Percentiles rank a stretch among this genome's conserved stretches.
phyloP scores from a whole-genome alignment of 1,140 invertebrate genomes.

The Elysia chlorotica region DNA sequence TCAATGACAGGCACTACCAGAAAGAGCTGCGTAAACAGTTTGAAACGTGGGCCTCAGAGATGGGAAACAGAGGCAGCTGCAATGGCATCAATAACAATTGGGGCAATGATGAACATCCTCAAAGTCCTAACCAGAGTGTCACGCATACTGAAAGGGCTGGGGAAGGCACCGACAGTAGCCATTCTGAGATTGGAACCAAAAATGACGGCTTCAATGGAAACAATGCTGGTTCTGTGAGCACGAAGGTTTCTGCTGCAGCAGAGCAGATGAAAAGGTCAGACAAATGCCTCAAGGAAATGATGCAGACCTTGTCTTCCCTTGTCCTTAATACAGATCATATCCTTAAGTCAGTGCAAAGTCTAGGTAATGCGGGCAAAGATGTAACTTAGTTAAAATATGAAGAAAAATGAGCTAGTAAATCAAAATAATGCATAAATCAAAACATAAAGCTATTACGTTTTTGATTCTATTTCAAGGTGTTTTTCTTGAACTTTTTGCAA shows the following conservation, averaged over 20 bases:
- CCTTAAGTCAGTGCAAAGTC: slow-evolving; percentile 5
- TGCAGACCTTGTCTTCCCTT: background rate
- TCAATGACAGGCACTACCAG: slow-evolving; percentile 9
- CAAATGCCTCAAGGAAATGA: slow-evolving; percentile 17
- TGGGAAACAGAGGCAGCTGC: background rate
- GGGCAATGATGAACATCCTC: too few species aligned
- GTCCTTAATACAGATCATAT: background rate
- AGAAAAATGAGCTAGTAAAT: too few species aligned
- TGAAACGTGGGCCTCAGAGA: background rate
- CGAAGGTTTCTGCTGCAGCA: background rate
- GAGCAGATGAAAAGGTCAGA: slow-evolving; percentile 14
- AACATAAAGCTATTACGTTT: too few species aligned
- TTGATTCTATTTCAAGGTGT: too few species aligned
- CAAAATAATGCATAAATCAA: too few species aligned
- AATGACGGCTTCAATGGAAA: background rate
- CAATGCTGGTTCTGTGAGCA: background rate
- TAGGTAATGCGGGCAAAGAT: background rate
- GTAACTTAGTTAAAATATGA: too few species aligned
- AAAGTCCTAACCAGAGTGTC: background rate
- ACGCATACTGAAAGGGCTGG: background rate
- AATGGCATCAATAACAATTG: background rate
- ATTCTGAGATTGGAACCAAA: background rate
- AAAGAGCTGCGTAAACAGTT: slow-evolving; percentile 9
- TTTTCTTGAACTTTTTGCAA: too few species aligned
- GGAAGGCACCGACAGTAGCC: background rate